Conservation (phyloP, 2,888 invertebrate genomes). For the Gastrophysa polygoni region DNA sequence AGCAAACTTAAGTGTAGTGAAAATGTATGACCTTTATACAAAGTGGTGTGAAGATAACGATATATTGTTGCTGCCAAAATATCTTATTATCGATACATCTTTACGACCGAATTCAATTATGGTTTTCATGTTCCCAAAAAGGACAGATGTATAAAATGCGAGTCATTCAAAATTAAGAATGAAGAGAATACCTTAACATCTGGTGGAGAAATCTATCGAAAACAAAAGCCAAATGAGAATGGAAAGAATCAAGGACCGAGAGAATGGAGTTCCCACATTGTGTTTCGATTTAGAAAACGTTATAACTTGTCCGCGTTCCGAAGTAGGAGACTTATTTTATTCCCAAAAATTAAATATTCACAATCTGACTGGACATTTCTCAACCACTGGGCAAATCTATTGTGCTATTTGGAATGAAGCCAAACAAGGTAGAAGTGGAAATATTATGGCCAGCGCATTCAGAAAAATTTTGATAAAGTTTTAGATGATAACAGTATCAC, state of each 20-base stretch:
- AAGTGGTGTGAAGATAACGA: slow-evolving; percentile 9
- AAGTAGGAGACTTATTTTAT: slow-evolving; percentile 28
- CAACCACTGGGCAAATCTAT: slow-evolving; percentile 28
- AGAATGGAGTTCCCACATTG: slow-evolving; percentile 19
- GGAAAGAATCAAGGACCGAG: slow-evolving; percentile 19
- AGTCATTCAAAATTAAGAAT: slow-evolving; percentile 18
- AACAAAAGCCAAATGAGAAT: slow-evolving; percentile 19
- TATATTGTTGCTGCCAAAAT: neutral
- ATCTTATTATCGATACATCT: slow-evolving; percentile 20
- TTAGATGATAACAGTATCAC: slow-evolving; percentile 27
- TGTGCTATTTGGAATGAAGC: slow-evolving; percentile 34
- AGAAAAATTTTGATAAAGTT: slow-evolving; percentile 18
- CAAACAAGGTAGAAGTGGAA: slow-evolving; percentile 30
- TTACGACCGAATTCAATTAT: slow-evolving; percentile 30
- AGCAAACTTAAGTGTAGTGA: neutral
- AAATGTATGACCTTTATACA: slow-evolving; percentile 11
- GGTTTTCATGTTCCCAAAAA: slow-evolving; percentile 29
- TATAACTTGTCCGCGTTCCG: slow-evolving; percentile 31
- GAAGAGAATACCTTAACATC: slow-evolving; percentile 12
- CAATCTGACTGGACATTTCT: slow-evolving; percentile 32
- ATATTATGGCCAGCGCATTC: slow-evolving; percentile 5
- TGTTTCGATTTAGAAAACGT: slow-evolving; percentile 34
- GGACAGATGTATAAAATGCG: slow-evolving; percentile 25
- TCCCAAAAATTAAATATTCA: slow-evolving; percentile 30
- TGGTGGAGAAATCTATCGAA: slow-evolving; percentile 14